Percentiles rank a stretch among this genome's conserved stretches.
Conservation (phyloP, 2,888 invertebrate species). For the Sarcophaga subvicina region DNA sequence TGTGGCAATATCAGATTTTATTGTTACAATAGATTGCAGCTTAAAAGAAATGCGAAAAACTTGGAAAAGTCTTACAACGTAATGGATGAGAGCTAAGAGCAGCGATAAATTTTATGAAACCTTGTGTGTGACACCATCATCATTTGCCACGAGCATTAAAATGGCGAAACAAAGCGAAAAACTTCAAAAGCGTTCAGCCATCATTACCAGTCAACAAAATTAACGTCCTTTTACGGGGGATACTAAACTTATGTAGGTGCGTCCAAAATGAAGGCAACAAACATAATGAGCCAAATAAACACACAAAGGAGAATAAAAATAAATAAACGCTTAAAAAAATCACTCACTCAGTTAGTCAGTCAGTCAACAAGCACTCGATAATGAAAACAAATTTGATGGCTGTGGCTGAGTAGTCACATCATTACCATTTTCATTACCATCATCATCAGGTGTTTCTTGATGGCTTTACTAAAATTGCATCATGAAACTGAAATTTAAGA, state of each 20-base stretch:
- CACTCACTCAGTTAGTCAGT: background rate
- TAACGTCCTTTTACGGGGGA: conserved; percentile 20
- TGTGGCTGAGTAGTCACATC: conserved; percentile 30
- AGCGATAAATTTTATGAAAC: no score
- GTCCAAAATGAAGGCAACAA: conserved; percentile 44
- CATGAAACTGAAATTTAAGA: background rate
- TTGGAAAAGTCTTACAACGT: no score
- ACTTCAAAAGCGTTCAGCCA: conserved; percentile 33
- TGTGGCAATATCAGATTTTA: background rate
- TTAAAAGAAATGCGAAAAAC: no score
- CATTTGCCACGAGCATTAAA: conserved; percentile 58
- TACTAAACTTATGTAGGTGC: background rate
- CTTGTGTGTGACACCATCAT: conserved; percentile 24
- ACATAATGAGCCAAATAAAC: conserved; percentile 45
- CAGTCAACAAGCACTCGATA: conserved; percentile 15
- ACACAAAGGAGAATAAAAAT: conserved; percentile 21
- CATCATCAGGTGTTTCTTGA: conserved; percentile 59
- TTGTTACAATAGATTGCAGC: background rate
- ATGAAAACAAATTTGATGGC: conserved; percentile 9
- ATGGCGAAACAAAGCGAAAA: conserved; percentile 33
- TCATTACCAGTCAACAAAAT: conserved; percentile 15
- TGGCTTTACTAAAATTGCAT: conserved; percentile 43
- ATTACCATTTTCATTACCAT: conserved; percentile 19
- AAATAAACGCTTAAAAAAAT: background rate
- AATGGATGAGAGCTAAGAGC: no score